A percentile compares a stretch with the other conserved stretches of the same genome.
Evolutionary conservation across 2,888 invertebrate species (phyloP).

Genomic region (Globia sparganii): DNA sequence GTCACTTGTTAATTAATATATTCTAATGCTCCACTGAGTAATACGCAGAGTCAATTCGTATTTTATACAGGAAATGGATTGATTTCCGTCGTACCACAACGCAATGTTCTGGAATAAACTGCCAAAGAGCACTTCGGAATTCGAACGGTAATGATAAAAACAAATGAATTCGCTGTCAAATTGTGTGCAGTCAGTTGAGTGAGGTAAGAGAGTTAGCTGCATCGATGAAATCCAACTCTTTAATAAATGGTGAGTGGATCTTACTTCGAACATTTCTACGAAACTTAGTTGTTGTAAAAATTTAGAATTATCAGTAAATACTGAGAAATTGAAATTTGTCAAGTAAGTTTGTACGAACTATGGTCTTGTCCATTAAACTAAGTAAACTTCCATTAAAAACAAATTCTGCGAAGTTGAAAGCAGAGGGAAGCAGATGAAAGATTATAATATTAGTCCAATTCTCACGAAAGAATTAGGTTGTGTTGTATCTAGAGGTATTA

Average conservation of each 20-base stretch:
- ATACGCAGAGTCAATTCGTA: conserved; percentile 27
- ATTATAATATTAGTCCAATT: not conserved
- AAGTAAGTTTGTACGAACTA: not conserved
- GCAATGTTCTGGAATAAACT: not conserved
- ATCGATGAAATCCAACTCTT: not conserved
- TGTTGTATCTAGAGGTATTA: not conserved
- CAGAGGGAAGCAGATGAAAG: not conserved
- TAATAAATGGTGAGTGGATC: not conserved
- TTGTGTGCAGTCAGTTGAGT: not conserved
- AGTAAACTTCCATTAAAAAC: not conserved
- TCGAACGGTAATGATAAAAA: not conserved
- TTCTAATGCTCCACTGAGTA: conserved; percentile 41
- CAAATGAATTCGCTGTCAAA: not conserved
- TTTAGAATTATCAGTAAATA: not conserved
- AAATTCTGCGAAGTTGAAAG: not conserved
- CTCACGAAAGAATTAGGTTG: not conserved
- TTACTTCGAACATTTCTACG: not conserved
- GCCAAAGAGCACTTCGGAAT: not conserved
- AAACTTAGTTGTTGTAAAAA: not conserved
- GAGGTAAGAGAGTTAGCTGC: not conserved
- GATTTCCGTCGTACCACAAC: conserved; percentile 15
- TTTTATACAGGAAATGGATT: conserved; percentile 16
- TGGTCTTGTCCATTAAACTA: too few species aligned
- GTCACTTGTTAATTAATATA: conserved; percentile 60
- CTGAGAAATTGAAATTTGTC: too few species aligned